Percentiles rank a stretch among this genome's conserved stretches.
phyloP scores from a whole-genome alignment of 2,113 vertebrate species.

The Heliornis fulica region DNA sequence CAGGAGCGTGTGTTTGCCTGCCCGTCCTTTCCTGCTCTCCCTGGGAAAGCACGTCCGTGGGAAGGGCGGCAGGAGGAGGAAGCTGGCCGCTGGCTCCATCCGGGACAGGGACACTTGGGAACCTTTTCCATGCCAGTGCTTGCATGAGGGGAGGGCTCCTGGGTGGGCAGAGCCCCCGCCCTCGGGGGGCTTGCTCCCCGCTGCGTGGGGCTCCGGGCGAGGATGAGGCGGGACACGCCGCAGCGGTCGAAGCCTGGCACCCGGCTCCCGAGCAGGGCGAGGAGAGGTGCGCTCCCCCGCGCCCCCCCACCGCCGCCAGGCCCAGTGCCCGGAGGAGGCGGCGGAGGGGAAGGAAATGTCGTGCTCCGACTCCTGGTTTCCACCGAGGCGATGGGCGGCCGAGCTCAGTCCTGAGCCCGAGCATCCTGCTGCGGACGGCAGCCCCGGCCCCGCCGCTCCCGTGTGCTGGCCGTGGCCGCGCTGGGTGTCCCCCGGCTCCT shows the following conservation, averaged over 20 bases:
- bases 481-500: not conserved
- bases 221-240: not conserved
- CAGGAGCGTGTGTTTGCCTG: not conserved
- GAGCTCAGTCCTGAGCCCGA: not conserved
- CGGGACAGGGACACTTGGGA: not conserved
- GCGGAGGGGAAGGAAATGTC: conserved; percentile 21
- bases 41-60: conserved; percentile 33
- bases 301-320: not conserved
- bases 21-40: conserved; percentile 5
- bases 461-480: accelerated
- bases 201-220: accelerated
- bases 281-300: accelerated
- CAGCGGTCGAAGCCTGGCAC: not conserved
- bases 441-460: not conserved
- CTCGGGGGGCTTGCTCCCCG: not conserved
- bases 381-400: not conserved
- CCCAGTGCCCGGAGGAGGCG: not conserved
- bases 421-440: not conserved
- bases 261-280: accelerated
- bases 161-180: not conserved
- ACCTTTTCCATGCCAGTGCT: not conserved
- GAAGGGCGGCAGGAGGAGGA: not conserved
- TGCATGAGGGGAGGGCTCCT: not conserved
- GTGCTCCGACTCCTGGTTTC: not conserved
- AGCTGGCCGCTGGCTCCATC: not conserved